Evolutionary conservation across 2,888 invertebrate genomes (phyloP).

Genomic region (Thyatira batis): DNA sequence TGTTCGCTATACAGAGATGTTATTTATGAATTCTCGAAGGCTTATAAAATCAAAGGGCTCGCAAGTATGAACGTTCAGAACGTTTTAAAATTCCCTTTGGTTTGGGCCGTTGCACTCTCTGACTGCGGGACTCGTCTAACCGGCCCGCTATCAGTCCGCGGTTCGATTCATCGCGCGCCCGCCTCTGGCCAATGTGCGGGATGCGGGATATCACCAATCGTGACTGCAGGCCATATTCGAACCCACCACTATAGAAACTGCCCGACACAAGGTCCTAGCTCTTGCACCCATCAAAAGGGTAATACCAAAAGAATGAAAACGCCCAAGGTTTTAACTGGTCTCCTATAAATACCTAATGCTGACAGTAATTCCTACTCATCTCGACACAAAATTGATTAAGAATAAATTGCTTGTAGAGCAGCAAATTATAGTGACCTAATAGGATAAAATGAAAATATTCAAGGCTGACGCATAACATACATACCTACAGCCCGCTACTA

Average conservation of each 20-base stretch:
- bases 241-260: slow-evolving; percentile 42
- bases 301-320: slow-evolving; percentile 1
- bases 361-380: neutral
- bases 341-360: neutral
- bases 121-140: slow-evolving; percentile 76
- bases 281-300: neutral
- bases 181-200: slow-evolving; percentile 62
- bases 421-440: slow-evolving; percentile 4
- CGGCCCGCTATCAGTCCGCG: slow-evolving; percentile 78
- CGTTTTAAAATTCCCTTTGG: slow-evolving; percentile 78
- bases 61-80: slow-evolving; percentile 70
- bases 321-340: slow-evolving; percentile 1
- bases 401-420: neutral
- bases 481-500: slow-evolving; percentile 1
- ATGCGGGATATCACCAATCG: slow-evolving; percentile 73
- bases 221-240: slow-evolving; percentile 61
- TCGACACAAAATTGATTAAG: neutral
- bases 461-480: slow-evolving; percentile 26
- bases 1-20: neutral
- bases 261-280: slow-evolving; percentile 2
- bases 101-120: slow-evolving; percentile 81
- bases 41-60: slow-evolving; percentile 66
- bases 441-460: slow-evolving; percentile 28
- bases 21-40: neutral
- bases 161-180: slow-evolving; percentile 75